phyloP scores from a whole-genome alignment of 2,888 invertebrate species.

The Tetrapedia diversipes region DNA sequence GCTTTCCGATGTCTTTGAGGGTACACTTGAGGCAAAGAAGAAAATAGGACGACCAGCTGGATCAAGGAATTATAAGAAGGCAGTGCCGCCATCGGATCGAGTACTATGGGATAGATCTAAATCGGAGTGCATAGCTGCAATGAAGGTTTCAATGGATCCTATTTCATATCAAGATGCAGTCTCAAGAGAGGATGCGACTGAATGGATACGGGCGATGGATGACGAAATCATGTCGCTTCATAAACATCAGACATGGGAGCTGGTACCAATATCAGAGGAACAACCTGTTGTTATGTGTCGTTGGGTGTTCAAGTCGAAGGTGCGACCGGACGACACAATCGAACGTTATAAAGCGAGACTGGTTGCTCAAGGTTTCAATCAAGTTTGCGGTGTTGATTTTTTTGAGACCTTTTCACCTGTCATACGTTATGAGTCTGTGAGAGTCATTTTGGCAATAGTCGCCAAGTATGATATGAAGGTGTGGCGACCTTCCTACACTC shows the following conservation, averaged over 20 bases:
- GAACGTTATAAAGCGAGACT: conserved; percentile 32
- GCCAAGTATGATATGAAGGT: conserved; percentile 30
- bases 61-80: background rate
- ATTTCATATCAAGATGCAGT: conserved; percentile 24
- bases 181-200: conserved; percentile 14
- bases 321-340: conserved; percentile 18
- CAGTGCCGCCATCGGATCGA: conserved; percentile 9
- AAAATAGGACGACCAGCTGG: background rate
- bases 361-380: too few species aligned
- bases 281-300: conserved; percentile 32
- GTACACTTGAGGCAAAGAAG: too few species aligned
- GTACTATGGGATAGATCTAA: conserved; percentile 11
- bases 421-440: conserved; percentile 35
- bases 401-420: too few species aligned
- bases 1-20: too few species aligned
- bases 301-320: conserved; percentile 34
- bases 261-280: background rate
- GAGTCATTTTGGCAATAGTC: conserved; percentile 21
- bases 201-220: conserved; percentile 24
- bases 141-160: too few species aligned
- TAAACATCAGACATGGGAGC: conserved; percentile 19
- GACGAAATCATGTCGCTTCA: conserved; percentile 24
- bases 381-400: conserved; percentile 27
- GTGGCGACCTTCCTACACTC: too few species aligned
- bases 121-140: too few species aligned